Conservation (phyloP, 1,140 invertebrate genomes). For the Phortica variegata region DNA sequence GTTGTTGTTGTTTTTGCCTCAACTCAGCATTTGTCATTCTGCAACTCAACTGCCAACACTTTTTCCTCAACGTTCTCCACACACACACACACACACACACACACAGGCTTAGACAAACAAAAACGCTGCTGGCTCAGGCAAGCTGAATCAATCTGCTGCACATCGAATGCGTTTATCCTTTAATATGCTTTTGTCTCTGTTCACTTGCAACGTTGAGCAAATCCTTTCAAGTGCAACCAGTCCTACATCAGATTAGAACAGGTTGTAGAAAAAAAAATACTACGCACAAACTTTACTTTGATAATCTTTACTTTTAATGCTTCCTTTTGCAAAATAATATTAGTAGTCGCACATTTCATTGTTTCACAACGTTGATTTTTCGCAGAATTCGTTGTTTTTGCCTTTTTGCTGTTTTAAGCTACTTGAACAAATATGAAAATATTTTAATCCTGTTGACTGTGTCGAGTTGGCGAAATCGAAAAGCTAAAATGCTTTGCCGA, state of each 20-base stretch:
- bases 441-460: conserved; percentile 7
- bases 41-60: conserved; percentile 31
- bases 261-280: conserved; percentile 20
- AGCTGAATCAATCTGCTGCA: no score
- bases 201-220: conserved; percentile 21
- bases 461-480: no score
- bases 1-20: conserved; percentile 13
- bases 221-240: conserved; percentile 51
- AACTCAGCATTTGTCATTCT: conserved; percentile 9
- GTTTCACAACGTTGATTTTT: conserved; percentile 5
- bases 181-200: conserved; percentile 46
- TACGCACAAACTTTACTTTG: conserved; percentile 1
- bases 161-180: conserved; percentile 32
- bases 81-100: no score
- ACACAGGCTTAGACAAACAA: conserved; percentile 35
- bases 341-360: background rate
- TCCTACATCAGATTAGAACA: conserved; percentile 54
- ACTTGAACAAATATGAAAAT: conserved; percentile 23
- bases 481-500: no score
- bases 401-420: conserved; percentile 3
- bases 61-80: no score
- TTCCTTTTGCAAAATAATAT: conserved; percentile 4
- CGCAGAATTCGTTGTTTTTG: no score
- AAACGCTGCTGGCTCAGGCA: conserved; percentile 11
- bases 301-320: conserved; percentile 41